Evolutionary conservation across 2,888 invertebrate genomes (phyloP), one percentile per base, ranked within the genome.

Genomic region (Hyposoter didymator): DNA sequence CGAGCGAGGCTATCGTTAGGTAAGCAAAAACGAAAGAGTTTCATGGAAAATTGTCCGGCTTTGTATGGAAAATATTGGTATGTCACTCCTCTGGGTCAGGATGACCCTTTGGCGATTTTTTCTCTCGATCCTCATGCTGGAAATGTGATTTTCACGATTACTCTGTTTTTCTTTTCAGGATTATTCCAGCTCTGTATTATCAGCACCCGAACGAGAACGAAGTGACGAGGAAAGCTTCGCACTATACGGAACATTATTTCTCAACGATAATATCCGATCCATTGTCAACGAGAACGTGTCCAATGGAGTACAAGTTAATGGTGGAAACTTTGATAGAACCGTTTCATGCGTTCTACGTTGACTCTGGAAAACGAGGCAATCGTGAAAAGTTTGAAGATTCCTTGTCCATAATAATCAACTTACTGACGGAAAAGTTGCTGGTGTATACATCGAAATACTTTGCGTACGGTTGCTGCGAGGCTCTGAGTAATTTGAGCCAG

Each of bases 391-490:
- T 94, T 62, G 96, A 96, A 89, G 94, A 95, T 86, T 94, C 95
- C 0, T 91, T 96, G 59, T 96, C 96, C 0, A 94, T 95, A 89
- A 93, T 96, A 74, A 93, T 96, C 19, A 94, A 94, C 79, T 90
- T 94, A 59, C 91, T 96, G 59, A 94, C 95, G 43, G 94, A 95
- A 72, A 94, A 94, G 75, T 91, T 97, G 43, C 94, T 96, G 91
- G 94, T 95, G 5, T 95, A 96, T 1, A 95, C 95, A 84, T 96
- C 96, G 74, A 97, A 96, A 94, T 95, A 95, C 93, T 95, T 96
- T 89, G 95, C 96, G 95, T 95, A 94, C 90, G 97, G 97, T 0
- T 96, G 96, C 90, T 95, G 96, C 89, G 96, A 97, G 93, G 95
- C 97, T 0, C 94, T 98, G 1, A 95, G 95, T 89, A 92, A 95